Percentiles rank a stretch among this genome's conserved stretches.
phyloP scores from a whole-genome alignment of 2,797 vertebrate genomes.

The Poecilia picta region DNA sequence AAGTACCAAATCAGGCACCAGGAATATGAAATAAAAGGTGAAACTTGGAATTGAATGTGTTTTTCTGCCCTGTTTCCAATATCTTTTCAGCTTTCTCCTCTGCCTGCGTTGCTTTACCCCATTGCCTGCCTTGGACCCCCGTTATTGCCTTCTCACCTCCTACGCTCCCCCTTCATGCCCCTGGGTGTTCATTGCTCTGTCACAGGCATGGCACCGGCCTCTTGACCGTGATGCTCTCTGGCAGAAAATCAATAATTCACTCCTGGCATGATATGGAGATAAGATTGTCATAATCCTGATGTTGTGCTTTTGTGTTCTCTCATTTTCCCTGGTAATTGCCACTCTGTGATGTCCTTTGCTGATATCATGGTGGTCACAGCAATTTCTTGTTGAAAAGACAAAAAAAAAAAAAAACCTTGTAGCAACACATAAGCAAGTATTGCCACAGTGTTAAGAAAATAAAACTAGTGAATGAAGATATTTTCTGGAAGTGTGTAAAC shows the following conservation, averaged over 20 bases:
- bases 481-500: background rate
- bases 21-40: no score
- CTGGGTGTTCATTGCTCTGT: slow-evolving; percentile 49
- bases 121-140: slow-evolving; percentile 24
- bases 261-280: slow-evolving; percentile 86
- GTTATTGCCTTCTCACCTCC: slow-evolving; percentile 37
- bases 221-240: slow-evolving; percentile 88
- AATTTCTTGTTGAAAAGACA: slow-evolving; percentile 23
- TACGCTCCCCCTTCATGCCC: slow-evolving; percentile 48
- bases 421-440: background rate
- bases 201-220: slow-evolving; percentile 71
- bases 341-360: slow-evolving; percentile 80
- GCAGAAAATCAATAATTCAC: slow-evolving; percentile 94
- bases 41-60: background rate
- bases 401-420: background rate
- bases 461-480: background rate
- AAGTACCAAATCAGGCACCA: background rate
- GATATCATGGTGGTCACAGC: slow-evolving; percentile 57
- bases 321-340: slow-evolving; percentile 80
- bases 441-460: background rate
- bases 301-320: slow-evolving; percentile 78
- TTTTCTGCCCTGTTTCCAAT: background rate
- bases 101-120: slow-evolving; percentile 3
- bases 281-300: slow-evolving; percentile 87
- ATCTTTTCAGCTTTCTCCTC: slow-evolving; percentile 21